These are phyloP conservation scores for Adelphocoris suturalis DNA, from an alignment of 2,888 invertebrate genomes.

Conservation along the genomic window DNA sequence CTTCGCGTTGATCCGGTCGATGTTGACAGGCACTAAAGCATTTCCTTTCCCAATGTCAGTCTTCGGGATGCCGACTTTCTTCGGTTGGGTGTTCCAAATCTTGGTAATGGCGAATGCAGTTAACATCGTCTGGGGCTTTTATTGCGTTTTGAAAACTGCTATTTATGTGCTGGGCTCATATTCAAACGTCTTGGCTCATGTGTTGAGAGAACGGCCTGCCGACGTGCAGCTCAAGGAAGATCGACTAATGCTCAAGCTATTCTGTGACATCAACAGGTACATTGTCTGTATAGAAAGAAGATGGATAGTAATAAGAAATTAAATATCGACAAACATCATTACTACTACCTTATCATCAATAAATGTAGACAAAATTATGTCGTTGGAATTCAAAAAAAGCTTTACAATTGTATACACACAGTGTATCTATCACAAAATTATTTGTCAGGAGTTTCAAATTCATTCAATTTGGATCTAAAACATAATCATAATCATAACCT, in stretches of 20 bases:
- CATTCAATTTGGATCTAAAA: too few relatives aligned
- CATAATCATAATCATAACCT: too few relatives aligned
- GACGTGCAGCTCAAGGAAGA: not conserved
- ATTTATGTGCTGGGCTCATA: not conserved
- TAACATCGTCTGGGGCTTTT: not conserved
- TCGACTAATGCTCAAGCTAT: not conserved
- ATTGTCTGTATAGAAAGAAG: not conserved
- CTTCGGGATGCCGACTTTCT: not conserved
- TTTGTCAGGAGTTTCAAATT: too few relatives aligned
- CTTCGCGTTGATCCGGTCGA: not conserved
- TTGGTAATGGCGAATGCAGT: not conserved
- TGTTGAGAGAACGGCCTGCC: not conserved
- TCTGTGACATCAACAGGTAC: conserved; percentile 15
- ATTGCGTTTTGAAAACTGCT: not conserved
- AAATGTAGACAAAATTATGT: too few relatives aligned
- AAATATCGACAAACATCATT: too few relatives aligned
- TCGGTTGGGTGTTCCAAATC: not conserved
- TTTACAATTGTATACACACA: too few relatives aligned
- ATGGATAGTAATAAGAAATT: too few relatives aligned
- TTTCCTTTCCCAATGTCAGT: not conserved
- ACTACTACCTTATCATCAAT: too few relatives aligned
- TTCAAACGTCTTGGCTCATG: not conserved
- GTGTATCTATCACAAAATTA: too few relatives aligned
- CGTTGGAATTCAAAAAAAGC: too few relatives aligned
- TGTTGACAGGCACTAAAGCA: not conserved